These are phyloP conservation scores for Laticauda laticaudata DNA, from an alignment of 2,113 vertebrate species.

Conservation along the genomic window DNA sequence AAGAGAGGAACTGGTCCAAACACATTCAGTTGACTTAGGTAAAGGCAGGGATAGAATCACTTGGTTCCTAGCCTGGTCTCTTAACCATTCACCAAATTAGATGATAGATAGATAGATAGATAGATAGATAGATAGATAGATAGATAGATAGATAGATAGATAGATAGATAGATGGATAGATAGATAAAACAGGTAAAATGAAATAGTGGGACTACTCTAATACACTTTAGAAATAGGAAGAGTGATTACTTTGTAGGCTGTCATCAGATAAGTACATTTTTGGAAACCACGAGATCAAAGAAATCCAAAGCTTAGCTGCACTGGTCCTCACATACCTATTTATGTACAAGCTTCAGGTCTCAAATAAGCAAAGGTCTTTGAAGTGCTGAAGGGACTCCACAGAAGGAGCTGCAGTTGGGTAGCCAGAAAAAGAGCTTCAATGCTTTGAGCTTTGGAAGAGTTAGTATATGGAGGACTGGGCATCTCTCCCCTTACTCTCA, in stretches of 20 bases:
- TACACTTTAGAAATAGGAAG: not conserved
- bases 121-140: no score
- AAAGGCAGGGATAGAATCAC: not conserved
- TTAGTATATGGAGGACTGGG: conserved; percentile 13
- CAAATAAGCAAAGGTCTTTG: not conserved
- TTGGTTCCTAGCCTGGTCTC: not conserved
- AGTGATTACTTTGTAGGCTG: not conserved
- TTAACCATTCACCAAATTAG: not conserved
- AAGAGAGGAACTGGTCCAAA: not conserved
- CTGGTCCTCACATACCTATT: not conserved
- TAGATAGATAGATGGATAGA: no score
- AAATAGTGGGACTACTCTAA: not conserved
- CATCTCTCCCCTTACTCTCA: not conserved
- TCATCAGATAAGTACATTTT: not conserved
- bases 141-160: no score
- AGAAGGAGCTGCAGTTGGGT: conserved; percentile 39
- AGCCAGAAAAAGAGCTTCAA: conserved; percentile 39
- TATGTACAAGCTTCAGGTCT: not conserved
- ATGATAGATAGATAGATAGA: no score
- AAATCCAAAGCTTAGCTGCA: not conserved
- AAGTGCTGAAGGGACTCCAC: conserved; percentile 26
- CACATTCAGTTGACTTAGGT: not conserved
- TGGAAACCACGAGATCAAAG: not conserved
- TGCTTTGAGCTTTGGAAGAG: conserved; percentile 34
- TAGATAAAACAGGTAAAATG: not conserved